phyloP scores from a whole-genome alignment of 1,140 invertebrate species.

The Tribolium castaneum region DNA sequence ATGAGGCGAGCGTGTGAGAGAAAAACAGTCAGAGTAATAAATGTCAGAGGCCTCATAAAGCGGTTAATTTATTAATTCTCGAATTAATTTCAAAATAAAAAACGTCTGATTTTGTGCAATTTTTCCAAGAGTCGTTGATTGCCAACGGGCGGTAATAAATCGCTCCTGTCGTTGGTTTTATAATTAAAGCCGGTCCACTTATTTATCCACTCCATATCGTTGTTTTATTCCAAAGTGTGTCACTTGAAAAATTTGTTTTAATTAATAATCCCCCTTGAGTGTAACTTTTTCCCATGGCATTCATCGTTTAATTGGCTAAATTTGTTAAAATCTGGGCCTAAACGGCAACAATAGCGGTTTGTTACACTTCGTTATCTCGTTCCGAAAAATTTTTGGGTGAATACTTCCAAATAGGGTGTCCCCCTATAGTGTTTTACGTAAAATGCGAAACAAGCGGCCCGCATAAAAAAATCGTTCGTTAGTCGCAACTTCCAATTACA shows the following conservation, averaged over 20 bases:
- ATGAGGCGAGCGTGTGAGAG: not conserved
- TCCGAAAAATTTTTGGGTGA: not conserved
- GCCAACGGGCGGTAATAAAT: constrained; percentile 11
- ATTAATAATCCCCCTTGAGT: not conserved
- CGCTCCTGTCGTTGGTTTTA: constrained; percentile 3
- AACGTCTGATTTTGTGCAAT: not conserved
- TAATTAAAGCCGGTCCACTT: constrained; percentile 31
- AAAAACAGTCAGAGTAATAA: not conserved
- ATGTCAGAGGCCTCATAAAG: not conserved
- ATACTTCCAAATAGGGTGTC: constrained; percentile 5
- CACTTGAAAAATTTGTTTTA: constrained; percentile 14
- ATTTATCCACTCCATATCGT: not conserved
- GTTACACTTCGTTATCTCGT: constrained; percentile 19
- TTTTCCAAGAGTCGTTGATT: constrained; percentile 14
- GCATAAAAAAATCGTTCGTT: constrained; percentile 31
- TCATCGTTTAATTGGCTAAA: not conserved
- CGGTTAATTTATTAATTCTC: constrained; percentile 11
- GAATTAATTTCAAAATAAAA: constrained; percentile 8
- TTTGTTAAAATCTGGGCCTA: not conserved
- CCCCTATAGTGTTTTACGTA: constrained; percentile 22
- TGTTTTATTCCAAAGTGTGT: not conserved
- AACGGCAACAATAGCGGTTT: not conserved
- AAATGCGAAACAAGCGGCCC: constrained; percentile 26
- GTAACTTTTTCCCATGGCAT: not conserved
- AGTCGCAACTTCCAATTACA: constrained; percentile 23